Base-by-base conservation (phyloP, 2,113 vertebrate genomes). In the Cinclus cinclus region DNA sequence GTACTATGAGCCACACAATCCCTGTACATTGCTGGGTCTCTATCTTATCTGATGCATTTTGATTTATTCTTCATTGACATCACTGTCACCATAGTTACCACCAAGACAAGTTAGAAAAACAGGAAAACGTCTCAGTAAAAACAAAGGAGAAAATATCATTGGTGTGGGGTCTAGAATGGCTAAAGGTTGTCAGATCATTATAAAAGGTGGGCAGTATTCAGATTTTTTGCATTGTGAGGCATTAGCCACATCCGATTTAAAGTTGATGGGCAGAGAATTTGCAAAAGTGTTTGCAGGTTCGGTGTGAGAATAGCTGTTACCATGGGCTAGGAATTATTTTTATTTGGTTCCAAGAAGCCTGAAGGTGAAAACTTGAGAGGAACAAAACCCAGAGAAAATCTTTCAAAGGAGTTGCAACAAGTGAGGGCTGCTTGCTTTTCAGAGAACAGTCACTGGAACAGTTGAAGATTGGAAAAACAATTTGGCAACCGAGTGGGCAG, bases 41-140 rank as follows among this genome's bases (percentile, higher is more conserved):
- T 77, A 0, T 77, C 60, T 81, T 69, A 33, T 68, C 73, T 84
- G 68, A 87, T 60, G 30, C 85, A 67, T 95, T 96, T 94, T 89
- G 77, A 70, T 85, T 89, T 83, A 24, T 39, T 84, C 77, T 76
- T 85, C 50, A 0, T 46, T 92, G 76, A 71, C 60, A 89, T 90
- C 84, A 90, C 59, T 78, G 70, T 96, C 91, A 91, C 92, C 92
- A 92, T 92, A 94, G 93, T 74, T 96, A 97, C 89, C 92, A 92
- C 69, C 55, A 76, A 70, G 81, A 86, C 59, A 92, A 92, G 81
- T 85, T 75, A 52, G 52, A 78, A 62, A 90, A 89, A 81, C 1
- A 56, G 49, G 78, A 62, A 90, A 87, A 75, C 1, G 0, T 64
- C 93, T 92, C 56, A 21, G 79, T 71, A 71, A 78, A 95, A 97